phyloP scores from a whole-genome alignment of 2,113 vertebrate genomes.

The Vulpes vulpes region DNA sequence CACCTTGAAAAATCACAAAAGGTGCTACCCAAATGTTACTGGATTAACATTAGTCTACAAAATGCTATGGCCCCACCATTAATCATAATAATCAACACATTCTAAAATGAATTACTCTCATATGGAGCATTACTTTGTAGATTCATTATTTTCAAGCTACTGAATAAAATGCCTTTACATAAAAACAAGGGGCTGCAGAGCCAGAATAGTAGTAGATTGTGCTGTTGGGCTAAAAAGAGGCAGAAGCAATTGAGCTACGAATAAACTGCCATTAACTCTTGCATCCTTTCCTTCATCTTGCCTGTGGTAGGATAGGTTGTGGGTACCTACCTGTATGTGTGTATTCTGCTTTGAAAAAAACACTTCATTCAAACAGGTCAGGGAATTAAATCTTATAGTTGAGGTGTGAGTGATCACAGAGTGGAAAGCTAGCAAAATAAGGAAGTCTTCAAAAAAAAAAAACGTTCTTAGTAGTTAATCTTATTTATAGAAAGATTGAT shows the following conservation, averaged over 20 bases:
- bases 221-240: neutral
- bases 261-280: neutral
- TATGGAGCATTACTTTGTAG: neutral
- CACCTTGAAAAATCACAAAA: slow-evolving; percentile 47
- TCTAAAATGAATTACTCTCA: slow-evolving; percentile 8
- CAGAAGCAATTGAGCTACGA: neutral
- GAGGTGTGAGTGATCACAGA: neutral
- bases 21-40: neutral
- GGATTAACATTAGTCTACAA: slow-evolving; percentile 37
- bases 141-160: slow-evolving; percentile 62
- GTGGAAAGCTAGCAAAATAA: neutral
- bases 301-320: neutral
- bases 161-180: slow-evolving; percentile 22
- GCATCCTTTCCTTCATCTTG: neutral
- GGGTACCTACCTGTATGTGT: too few species aligned
- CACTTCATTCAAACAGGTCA: slow-evolving; percentile 10
- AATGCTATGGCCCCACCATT: slow-evolving; percentile 4
- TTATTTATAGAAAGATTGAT: neutral
- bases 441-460: neutral
- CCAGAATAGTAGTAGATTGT: neutral
- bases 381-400: neutral
- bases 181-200: neutral
- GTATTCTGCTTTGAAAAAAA: neutral
- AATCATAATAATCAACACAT: slow-evolving; percentile 49
- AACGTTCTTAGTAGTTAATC: neutral